Evolutionary conservation across 2,797 vertebrate genomes (phyloP), one percentile per base, ranked within the genome.

Genomic region (Ptychadena robeensis): DNA sequence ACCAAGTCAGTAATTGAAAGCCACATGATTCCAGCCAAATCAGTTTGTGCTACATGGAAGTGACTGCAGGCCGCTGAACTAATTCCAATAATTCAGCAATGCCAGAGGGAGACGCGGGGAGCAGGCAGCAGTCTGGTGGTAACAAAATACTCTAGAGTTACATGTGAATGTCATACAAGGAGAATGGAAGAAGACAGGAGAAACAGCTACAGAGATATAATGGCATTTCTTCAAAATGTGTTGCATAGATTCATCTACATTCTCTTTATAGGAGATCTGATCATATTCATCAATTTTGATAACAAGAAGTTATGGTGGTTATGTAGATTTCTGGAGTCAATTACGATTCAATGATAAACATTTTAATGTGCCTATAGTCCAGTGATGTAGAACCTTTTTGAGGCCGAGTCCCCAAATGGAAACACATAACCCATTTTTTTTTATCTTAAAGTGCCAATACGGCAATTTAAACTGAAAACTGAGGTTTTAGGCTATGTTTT

Each of bases 81-180:
- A 61, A 61, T 61, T 61, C 59, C 59, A 25, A 61, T 61, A 61
- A 61, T 61, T 61, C 25, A 61, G 59, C 59, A 61, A 61, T 61
- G 59, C 59, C 25, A 61, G 59, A 61, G 59, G 59, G 59, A 53
- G 18, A 53, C 44, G 8, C 44, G 44, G 44, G 44, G 44, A 61
- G 59, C n/a, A n/a, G n/a, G 25, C 57, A 59, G 57, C n/a, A 59
- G 57, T 59, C 25, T 59, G 57, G 7, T 27, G 25, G 57, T 59
- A 25, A 61, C 59, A 11, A 61, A 30, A 31, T 10, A 28, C 53
- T 35, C 15, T 38, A 75, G 57, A 37, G 27, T n/a, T 37, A 74
- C 7, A 63, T 30, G 15, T 75, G 61, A 18, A 38, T 75, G 34
- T 37, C 34, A 73, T 34, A 57, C 5, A 59, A 73, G 32, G 48